phyloP scores from a whole-genome alignment of 2,888 invertebrate genomes.

The Vannuccia rotundouncinata region DNA sequence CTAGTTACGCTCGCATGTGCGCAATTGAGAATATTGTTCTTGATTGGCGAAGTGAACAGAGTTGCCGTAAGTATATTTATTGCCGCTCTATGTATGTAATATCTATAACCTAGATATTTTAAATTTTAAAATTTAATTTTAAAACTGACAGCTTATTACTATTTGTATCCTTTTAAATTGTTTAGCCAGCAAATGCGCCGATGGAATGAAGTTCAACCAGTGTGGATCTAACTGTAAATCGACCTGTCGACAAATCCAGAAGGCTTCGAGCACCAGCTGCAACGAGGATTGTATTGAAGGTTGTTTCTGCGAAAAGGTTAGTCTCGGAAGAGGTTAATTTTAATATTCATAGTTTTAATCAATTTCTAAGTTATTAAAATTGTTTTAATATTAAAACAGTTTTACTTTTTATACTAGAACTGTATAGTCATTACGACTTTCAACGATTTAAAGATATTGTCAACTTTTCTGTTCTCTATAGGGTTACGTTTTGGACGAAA shows the following conservation, averaged over 20 bases:
- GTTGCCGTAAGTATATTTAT: slow-evolving; percentile 33
- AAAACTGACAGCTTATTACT: too few relatives aligned
- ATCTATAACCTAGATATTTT: too few relatives aligned
- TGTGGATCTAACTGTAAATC: slow-evolving; percentile 33
- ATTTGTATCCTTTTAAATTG: too few relatives aligned
- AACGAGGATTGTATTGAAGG: slow-evolving; percentile 37
- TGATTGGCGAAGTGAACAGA: neutral
- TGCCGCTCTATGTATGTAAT: too few relatives aligned
- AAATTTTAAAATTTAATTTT: too few relatives aligned
- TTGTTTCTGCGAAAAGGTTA: slow-evolving; percentile 27
- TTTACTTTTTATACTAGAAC: too few relatives aligned
- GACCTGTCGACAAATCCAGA: slow-evolving; percentile 27
- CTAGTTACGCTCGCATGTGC: slow-evolving; percentile 30
- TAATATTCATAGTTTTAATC: too few relatives aligned
- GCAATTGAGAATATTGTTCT: slow-evolving; percentile 32
- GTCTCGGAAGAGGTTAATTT: neutral
- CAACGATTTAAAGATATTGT: too few relatives aligned
- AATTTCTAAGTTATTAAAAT: too few relatives aligned
- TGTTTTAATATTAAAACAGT: too few relatives aligned
- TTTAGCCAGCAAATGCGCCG: slow-evolving; percentile 23
- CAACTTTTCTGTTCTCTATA: slow-evolving; percentile 16
- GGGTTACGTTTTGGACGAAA: slow-evolving; percentile 41
- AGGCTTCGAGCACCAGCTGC: neutral
- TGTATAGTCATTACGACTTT: too few relatives aligned
- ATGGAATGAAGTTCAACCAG: slow-evolving; percentile 28